Evolutionary conservation across 2,797 vertebrate species (phyloP).

Genomic region (Centropyge bicolor): DNA sequence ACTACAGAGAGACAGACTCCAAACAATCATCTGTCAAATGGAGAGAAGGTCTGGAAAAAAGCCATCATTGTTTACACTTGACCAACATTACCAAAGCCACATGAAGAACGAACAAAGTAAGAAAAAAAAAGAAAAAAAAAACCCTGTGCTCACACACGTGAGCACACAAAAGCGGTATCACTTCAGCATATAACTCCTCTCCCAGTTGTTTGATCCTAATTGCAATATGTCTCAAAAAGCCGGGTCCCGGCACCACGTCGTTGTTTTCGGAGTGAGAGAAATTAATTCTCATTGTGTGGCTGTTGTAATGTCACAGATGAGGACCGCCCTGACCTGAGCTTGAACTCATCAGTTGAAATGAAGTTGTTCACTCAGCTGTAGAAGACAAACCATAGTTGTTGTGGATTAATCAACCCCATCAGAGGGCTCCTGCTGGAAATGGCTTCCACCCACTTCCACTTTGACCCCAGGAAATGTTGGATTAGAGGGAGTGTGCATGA

Average conservation of each 20-base stretch:
- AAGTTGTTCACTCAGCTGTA: constrained; percentile 99
- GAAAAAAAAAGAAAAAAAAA: constrained; percentile 23
- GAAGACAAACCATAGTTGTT: constrained; percentile 95
- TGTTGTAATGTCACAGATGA: constrained; percentile 96
- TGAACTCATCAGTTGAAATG: constrained; percentile 99
- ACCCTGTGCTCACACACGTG: not conserved
- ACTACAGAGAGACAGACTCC: constrained; percentile 76
- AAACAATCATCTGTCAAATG: constrained; percentile 82
- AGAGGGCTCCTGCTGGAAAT: constrained; percentile 68
- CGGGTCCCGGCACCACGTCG: constrained; percentile 52
- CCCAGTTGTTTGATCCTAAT: constrained; percentile 76
- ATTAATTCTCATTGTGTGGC: constrained; percentile 91
- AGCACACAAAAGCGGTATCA: constrained; percentile 39
- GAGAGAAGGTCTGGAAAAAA: constrained; percentile 71
- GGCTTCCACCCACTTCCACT: constrained; percentile 71
- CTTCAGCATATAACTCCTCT: constrained; percentile 54
- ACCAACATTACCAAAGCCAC: constrained; percentile 75
- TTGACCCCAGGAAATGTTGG: constrained; percentile 77
- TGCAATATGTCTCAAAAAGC: constrained; percentile 80
- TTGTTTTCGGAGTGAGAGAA: constrained; percentile 88
- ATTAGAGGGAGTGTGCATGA: constrained; percentile 75
- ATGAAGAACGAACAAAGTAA: constrained; percentile 55
- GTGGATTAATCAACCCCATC: constrained; percentile 96
- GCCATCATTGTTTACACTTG: constrained; percentile 78
- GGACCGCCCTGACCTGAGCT: constrained; percentile 94